These are phyloP conservation scores for Eupithecia centaureata DNA, from an alignment of 2,888 invertebrate species.

Conservation along the genomic window DNA sequence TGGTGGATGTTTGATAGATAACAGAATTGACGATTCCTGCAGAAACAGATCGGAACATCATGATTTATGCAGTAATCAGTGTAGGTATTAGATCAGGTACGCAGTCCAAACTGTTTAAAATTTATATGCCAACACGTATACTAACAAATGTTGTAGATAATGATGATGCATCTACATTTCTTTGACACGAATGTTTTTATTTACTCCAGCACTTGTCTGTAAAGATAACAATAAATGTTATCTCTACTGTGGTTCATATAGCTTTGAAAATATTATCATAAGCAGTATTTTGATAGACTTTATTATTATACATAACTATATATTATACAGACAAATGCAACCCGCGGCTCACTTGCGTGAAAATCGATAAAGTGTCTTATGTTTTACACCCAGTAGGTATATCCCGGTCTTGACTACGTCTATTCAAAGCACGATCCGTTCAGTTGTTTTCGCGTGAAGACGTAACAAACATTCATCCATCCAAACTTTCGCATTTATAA, in stretches of 20 bases:
- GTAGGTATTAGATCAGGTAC: neutral
- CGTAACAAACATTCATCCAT: too few relatives aligned
- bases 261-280: neutral
- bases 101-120: neutral
- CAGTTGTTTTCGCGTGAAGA: too few relatives aligned
- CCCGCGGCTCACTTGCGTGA: too few relatives aligned
- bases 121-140: neutral
- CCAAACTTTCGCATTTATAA: too few relatives aligned
- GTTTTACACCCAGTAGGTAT: too few relatives aligned
- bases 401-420: too few relatives aligned
- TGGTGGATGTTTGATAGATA: too few relatives aligned
- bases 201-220: neutral
- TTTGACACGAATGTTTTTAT: too few relatives aligned
- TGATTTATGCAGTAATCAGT: neutral
- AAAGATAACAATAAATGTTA: neutral
- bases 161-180: neutral
- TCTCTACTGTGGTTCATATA: neutral
- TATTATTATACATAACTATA: too few relatives aligned
- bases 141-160: neutral
- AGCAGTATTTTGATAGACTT: neutral
- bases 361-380: too few relatives aligned
- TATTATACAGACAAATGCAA: too few relatives aligned
- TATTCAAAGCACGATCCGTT: too few relatives aligned
- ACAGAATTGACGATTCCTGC: neutral
- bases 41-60: neutral